Evolutionary conservation across 2,888 invertebrate genomes (phyloP).

Genomic region (Caenorhabditis doughertyi): DNA sequence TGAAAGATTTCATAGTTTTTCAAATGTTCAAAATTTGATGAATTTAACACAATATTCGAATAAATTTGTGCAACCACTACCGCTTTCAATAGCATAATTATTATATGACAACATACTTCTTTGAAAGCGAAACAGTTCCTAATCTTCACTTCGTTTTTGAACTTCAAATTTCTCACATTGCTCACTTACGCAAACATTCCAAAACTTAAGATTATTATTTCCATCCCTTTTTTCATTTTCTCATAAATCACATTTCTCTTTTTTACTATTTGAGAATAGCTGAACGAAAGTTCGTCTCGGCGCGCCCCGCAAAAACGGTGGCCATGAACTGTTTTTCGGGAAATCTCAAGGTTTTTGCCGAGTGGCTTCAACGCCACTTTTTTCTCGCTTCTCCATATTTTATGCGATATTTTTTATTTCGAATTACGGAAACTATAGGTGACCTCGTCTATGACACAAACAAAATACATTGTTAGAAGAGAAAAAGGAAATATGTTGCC

Average conservation of each 20-base stretch:
- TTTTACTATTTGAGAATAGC: background rate
- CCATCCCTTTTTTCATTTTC: background rate
- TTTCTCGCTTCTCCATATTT: background rate
- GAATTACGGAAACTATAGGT: background rate
- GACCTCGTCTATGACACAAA: slow-evolving; percentile 22
- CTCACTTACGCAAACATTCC: too few relatives aligned
- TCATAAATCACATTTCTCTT: background rate
- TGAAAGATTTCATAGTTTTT: too few relatives aligned
- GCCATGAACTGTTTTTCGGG: slow-evolving; percentile 6
- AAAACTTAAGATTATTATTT: background rate
- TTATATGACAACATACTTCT: too few relatives aligned
- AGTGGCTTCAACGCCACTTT: slow-evolving; percentile 11
- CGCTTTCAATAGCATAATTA: too few relatives aligned
- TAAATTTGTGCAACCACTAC: too few relatives aligned
- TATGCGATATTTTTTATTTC: background rate
- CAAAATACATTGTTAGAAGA: slow-evolving; percentile 17
- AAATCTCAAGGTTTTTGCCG: slow-evolving; percentile 12
- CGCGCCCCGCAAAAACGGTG: background rate
- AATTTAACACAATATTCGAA: too few relatives aligned
- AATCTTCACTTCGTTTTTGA: too few relatives aligned
- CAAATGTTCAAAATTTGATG: too few relatives aligned
- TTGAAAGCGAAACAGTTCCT: too few relatives aligned
- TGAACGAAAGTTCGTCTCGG: slow-evolving; percentile 19
- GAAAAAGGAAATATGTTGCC: background rate
- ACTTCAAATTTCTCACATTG: too few relatives aligned